phyloP scores from a whole-genome alignment of 2,888 invertebrate genomes.

The Lamproptera curius region DNA sequence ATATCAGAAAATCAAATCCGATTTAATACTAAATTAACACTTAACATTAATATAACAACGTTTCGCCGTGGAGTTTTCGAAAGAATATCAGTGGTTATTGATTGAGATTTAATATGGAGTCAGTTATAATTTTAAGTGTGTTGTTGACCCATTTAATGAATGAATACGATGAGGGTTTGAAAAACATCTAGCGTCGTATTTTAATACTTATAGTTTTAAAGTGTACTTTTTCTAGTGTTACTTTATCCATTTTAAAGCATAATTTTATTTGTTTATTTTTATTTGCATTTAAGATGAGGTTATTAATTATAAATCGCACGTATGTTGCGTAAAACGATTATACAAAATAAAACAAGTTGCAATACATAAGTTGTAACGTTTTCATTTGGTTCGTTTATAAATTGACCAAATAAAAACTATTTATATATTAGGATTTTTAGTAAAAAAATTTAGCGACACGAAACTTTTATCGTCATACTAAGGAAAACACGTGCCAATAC shows the following conservation, averaged over 20 bases:
- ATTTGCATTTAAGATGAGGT: not conserved
- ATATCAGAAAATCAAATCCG: too few species aligned
- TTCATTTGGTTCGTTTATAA: too few species aligned
- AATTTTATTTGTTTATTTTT: not conserved
- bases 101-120: not conserved
- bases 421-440: too few species aligned
- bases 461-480: too few species aligned
- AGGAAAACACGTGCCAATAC: too few species aligned
- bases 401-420: too few species aligned
- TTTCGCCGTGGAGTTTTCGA: not conserved
- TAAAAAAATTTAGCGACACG: too few species aligned
- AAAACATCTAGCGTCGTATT: not conserved
- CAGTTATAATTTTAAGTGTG: not conserved
- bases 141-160: not conserved
- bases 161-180: not conserved
- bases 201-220: not conserved
- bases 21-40: not conserved
- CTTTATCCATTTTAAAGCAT: too few species aligned
- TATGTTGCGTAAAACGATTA: constrained; percentile 6
- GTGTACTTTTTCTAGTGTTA: too few species aligned
- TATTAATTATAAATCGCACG: not conserved
- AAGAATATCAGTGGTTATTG: not conserved
- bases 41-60: too few species aligned
- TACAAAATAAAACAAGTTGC: too few species aligned
- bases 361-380: too few species aligned